Evolutionary conservation across 2,888 invertebrate species (phyloP).

Genomic region (Polydrusus pterygomalis): DNA sequence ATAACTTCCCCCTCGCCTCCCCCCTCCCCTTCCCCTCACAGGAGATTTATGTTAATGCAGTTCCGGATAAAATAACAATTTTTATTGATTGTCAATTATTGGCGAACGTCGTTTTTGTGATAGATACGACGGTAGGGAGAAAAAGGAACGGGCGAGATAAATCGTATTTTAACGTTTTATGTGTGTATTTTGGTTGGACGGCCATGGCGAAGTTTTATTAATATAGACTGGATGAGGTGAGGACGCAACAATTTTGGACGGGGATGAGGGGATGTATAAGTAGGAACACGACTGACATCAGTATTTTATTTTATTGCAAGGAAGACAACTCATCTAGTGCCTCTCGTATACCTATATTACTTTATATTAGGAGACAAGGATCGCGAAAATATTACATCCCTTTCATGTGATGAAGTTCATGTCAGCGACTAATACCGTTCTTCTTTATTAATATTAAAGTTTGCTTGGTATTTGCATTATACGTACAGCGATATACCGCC

Average conservation of each 20-base stretch:
- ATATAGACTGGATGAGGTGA: no score
- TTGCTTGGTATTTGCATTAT: conserved; percentile 66
- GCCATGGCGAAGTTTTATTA: conserved; percentile 26
- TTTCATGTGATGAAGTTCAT: conserved; percentile 64
- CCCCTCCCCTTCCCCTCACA: conserved; percentile 29
- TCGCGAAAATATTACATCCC: conserved; percentile 63
- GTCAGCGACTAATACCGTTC: conserved; percentile 65
- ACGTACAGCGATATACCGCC: conserved; percentile 59
- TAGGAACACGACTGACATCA: no score
- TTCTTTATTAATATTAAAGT: conserved; percentile 70
- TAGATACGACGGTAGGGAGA: conserved; percentile 41
- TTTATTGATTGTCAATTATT: conserved; percentile 54
- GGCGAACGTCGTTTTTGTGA: conserved; percentile 48
- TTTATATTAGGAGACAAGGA: conserved; percentile 64
- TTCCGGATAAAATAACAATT: conserved; percentile 65
- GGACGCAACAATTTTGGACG: background rate
- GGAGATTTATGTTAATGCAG: conserved; percentile 58
- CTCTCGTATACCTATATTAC: conserved; percentile 31
- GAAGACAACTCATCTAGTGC: no score
- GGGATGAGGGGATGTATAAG: no score
- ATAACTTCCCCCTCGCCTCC: conserved; percentile 53
- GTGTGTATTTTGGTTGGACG: conserved; percentile 33
- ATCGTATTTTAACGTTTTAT: conserved; percentile 40
- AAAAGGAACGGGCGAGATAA: conserved; percentile 35
- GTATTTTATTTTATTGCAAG: no score